phyloP scores from a whole-genome alignment of 1,140 invertebrate species.

The Papilio polyxenes region DNA sequence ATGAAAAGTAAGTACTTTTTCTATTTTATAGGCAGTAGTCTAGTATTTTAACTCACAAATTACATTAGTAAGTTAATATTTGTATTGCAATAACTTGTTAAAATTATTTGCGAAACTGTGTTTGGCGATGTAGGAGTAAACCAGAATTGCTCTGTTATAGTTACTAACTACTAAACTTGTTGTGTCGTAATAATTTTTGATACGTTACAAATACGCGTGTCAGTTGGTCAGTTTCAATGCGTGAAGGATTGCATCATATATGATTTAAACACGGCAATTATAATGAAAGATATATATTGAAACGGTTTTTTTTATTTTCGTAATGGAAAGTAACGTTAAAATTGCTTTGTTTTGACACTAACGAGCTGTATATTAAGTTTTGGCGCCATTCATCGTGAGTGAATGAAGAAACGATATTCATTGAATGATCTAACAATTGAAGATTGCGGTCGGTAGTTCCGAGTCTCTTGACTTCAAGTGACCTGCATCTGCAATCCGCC shows the following conservation, averaged over 20 bases:
- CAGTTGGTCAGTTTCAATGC: slow-evolving; percentile 34
- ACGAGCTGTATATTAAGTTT: slow-evolving; percentile 25
- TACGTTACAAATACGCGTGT: slow-evolving; percentile 36
- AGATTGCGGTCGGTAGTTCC: slow-evolving; percentile 19
- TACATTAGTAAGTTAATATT: background rate
- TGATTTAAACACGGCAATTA: slow-evolving; percentile 11
- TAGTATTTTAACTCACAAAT: background rate
- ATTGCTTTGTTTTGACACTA: slow-evolving; percentile 33
- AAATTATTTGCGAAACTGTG: background rate
- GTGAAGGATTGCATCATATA: slow-evolving; percentile 16
- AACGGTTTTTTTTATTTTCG: slow-evolving; percentile 16
- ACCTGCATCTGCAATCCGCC: slow-evolving; percentile 9
- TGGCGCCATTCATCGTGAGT: slow-evolving; percentile 7
- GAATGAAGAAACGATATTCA: slow-evolving; percentile 30
- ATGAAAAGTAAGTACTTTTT: background rate
- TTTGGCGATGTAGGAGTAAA: background rate
- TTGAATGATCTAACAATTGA: slow-evolving; percentile 31
- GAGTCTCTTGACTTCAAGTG: slow-evolving; percentile 22
- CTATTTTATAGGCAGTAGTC: too few relatives aligned
- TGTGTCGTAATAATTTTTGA: slow-evolving; percentile 36
- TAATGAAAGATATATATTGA: slow-evolving; percentile 16
- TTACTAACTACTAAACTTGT: background rate
- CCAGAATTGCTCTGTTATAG: slow-evolving; percentile 27
- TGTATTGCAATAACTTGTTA: background rate
- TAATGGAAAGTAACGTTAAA: slow-evolving; percentile 24